Percentiles rank a stretch among this genome's conserved stretches.
These are phyloP conservation scores for Cephalopholis sonnerati DNA, from an alignment of 2,113 vertebrate species.

Conservation along the genomic window DNA sequence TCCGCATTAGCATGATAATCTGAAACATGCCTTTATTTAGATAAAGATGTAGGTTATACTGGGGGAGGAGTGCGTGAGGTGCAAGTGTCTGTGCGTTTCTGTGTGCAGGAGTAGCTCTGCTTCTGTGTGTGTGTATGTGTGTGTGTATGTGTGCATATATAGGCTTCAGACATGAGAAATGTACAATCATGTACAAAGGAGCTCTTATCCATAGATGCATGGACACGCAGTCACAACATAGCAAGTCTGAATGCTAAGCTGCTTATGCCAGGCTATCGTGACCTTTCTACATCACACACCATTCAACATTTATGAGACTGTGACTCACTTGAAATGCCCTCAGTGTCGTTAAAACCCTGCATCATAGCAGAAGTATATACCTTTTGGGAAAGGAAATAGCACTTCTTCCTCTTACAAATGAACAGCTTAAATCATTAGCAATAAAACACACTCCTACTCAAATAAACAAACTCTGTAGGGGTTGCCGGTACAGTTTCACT, in stretches of 20 bases:
- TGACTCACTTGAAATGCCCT: conserved; percentile 2
- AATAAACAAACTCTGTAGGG: neutral
- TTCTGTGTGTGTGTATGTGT: conserved; percentile 1
- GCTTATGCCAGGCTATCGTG: conserved; percentile 27
- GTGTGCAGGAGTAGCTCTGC: neutral
- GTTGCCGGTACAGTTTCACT: neutral
- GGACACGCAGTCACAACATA: conserved; percentile 35
- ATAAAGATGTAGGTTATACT: conserved; percentile 76
- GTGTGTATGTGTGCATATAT: neutral
- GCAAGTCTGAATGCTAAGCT: conserved; percentile 40
- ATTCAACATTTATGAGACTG: conserved; percentile 10
- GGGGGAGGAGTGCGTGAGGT: conserved; percentile 51
- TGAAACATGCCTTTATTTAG: conserved; percentile 75
- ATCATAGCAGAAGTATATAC: neutral
- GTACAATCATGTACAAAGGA: conserved; percentile 31
- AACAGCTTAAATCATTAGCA: neutral
- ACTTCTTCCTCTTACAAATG: neutral
- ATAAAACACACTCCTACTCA: neutral
- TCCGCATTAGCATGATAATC: conserved; percentile 76
- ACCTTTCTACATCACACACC: neutral
- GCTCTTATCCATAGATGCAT: conserved; percentile 15
- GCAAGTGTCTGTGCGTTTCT: conserved; percentile 24
- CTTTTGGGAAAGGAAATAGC: neutral
- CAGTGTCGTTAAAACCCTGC: neutral
- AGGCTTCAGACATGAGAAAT: conserved; percentile 14